A percentile compares a stretch with the other conserved stretches of the same genome.
These are phyloP conservation scores for Muscicapa comitata DNA, from an alignment of 2,797 vertebrate genomes.

Conservation along the genomic window DNA sequence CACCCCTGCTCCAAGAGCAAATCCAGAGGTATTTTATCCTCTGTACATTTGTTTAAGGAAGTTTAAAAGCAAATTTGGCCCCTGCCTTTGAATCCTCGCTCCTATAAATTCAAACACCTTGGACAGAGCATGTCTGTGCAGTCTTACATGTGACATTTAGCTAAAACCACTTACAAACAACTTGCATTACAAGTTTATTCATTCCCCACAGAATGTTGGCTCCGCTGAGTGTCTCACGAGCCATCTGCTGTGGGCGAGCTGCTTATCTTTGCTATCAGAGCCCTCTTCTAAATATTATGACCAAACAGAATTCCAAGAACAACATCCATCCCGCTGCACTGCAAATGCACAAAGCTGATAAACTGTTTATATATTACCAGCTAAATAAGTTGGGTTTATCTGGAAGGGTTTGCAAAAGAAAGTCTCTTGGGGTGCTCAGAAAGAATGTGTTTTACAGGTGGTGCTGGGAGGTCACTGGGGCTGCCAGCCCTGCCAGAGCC, in stretches of 20 bases:
- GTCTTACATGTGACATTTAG: constrained; percentile 70
- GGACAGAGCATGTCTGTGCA: constrained; percentile 66
- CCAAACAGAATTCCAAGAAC: constrained; percentile 77
- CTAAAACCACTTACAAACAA: constrained; percentile 70
- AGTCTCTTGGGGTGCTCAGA: constrained; percentile 55
- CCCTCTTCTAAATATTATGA: constrained; percentile 77
- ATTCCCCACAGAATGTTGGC: constrained; percentile 74
- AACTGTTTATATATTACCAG: constrained; percentile 73
- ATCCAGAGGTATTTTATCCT: constrained; percentile 43
- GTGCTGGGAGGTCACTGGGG: background rate
- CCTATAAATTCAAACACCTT: constrained; percentile 73
- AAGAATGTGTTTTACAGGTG: constrained; percentile 48
- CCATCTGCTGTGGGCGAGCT: constrained; percentile 75
- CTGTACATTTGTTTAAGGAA: constrained; percentile 60
- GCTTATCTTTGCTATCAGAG: constrained; percentile 76
- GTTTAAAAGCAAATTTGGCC: constrained; percentile 83
- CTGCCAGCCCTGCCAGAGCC: background rate
- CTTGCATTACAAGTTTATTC: constrained; percentile 69
- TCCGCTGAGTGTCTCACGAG: constrained; percentile 44
- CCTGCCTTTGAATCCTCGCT: constrained; percentile 69
- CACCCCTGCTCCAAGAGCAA: background rate
- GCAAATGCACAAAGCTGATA: constrained; percentile 74
- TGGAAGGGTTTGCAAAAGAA: constrained; percentile 62
- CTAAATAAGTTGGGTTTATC: constrained; percentile 74
- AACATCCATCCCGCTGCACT: constrained; percentile 76